Base-by-base conservation (phyloP, 1,140 invertebrate genomes). In the Drosophila bocki region DNA sequence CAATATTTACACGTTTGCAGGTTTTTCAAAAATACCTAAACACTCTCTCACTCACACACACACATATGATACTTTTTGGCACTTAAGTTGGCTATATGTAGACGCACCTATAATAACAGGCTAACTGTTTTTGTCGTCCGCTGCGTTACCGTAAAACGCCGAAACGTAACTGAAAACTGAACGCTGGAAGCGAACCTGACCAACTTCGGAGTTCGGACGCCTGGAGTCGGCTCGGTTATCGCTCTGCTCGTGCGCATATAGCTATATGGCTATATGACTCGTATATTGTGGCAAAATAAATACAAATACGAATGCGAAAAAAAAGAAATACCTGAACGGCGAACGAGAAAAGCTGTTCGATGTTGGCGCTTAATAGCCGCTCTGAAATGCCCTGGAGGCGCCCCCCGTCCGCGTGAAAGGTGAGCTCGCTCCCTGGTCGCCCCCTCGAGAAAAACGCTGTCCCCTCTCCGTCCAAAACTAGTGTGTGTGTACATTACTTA, bases 91-190 rank as follows among this genome's bases (percentile, higher is more conserved):
- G 22, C 37, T 41, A 51, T 19, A 42, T 44, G 60, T 48, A 53
- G 56, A 65, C 65, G 67, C 51, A 72, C 69, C 67, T 72, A 59
- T 59, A 70, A 72, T 74, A 59, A 56, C 59, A 51, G 56, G 76
- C 61, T 80, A 79, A 79, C 65, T 82, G 79, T 79, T 61, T 29
- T 70, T 74, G 67, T 74, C 62, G 58, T 79, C 71, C 69, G 85
- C 81, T 85, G 81, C 85, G 85, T 91, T 90, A 90, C 85, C 86
- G 85, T 90, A 90, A 90, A 90, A 91, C 86, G 85, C 86, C 85
- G 78, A 90, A 90, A 91, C 85, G 85, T 90, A 90, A 91, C 86
- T 90, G 85, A 88, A 88, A 84, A 78, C 85, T 71, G 64, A 72
- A 58, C 50, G 50, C 50, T 56, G 68, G 87, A 78, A 78, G 70